A percentile compares a stretch with the other conserved stretches of the same genome.
Conservation (phyloP, 92 coral and sea anemone species). For the Hydrozoanthus gracilis region DNA sequence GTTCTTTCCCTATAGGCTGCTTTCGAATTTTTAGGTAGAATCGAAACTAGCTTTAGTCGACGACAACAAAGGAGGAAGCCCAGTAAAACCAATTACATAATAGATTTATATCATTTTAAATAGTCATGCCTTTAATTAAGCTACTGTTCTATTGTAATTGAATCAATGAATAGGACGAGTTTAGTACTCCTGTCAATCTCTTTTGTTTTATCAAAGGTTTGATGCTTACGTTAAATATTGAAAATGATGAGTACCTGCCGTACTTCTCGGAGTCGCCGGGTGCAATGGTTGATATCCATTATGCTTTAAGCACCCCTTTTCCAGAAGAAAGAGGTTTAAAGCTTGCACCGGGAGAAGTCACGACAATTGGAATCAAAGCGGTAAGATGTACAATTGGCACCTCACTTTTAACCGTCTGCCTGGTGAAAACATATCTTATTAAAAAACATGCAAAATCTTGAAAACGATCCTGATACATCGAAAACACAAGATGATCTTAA, state of each 20-base stretch:
- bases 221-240: conserved; percentile 29
- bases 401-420: background rate
- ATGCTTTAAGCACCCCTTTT: background rate
- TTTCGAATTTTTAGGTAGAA: too few species aligned
- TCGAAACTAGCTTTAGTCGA: too few species aligned
- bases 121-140: too few species aligned
- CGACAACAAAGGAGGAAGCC: too few species aligned
- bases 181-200: too few species aligned
- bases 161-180: too few species aligned
- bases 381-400: background rate
- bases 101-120: too few species aligned
- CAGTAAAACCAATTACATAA: too few species aligned
- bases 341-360: conserved; percentile 8
- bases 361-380: background rate
- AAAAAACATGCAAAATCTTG: background rate
- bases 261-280: conserved; percentile 37
- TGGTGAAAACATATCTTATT: background rate
- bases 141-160: too few species aligned
- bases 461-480: background rate
- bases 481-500: too few species aligned
- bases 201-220: background rate
- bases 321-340: conserved; percentile 32
- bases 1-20: too few species aligned
- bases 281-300: conserved; percentile 24
- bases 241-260: conserved; percentile 28